Base-by-base conservation (phyloP, 2,888 invertebrate species). In the Lysandra coridon region DNA sequence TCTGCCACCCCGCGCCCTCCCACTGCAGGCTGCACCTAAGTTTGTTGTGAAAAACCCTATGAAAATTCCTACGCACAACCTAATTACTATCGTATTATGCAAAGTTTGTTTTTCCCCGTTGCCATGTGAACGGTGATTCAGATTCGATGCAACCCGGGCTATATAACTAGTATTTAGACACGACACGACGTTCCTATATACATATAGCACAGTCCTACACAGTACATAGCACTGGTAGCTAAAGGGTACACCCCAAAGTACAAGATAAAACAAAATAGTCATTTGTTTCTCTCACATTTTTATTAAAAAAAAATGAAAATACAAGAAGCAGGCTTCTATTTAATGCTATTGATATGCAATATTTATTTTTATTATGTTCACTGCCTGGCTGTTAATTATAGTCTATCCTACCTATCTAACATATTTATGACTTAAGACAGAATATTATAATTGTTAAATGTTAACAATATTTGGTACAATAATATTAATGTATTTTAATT, bases 31-130 rank as follows among this genome's bases (percentile, higher is more conserved):
- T 81, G 78, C 80, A 80, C 81, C 82, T 80, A 82, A 81, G 78
- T 80, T 69, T 84, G 86, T 82, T 81, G 74, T 85, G 85, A 90
- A 91, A 83, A 82, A 83, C 81, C 81, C 85, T 86, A 86, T 82
- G 80, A 78, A 82, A 80, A 80, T 80, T 78, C 78, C 79, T 64
- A 78, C 77, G 76, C 76, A 76, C 17, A 76, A 33, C 69, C 69
- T 69, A 75, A 73, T 79, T 80, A 79, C 80, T 81, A 80, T 79
- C 79, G 81, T 74, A 78, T 73, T 80, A 79, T 79, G 80, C 80
- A 83, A 82, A 85, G 86, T 91, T 91, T 90, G 90, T 89, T 91
- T 89, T 89, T 86, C 83, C 81, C 82, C 85, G 92, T 92, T 89
- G 82, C 91, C 88, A 92, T 92, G 90, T 85, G 86, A 91, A 91